These are phyloP conservation scores for Lapara coniferarum DNA, from an alignment of 2,888 invertebrate species.

Conservation along the genomic window DNA sequence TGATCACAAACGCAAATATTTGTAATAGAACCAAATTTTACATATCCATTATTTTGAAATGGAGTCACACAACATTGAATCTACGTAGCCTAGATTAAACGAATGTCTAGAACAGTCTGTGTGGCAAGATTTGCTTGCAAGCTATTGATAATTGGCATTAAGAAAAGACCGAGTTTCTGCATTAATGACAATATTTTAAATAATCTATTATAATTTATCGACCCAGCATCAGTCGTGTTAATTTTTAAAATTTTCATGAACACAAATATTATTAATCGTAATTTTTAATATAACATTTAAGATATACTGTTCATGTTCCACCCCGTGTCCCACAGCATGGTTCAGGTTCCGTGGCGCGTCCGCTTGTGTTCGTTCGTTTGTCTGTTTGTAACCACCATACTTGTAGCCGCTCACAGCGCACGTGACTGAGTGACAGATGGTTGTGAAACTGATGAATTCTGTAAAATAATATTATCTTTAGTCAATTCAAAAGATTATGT, in stretches of 20 bases:
- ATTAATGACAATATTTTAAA: not conserved
- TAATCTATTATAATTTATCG: conserved; percentile 12
- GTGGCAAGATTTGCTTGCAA: conserved; percentile 18
- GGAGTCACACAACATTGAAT: conserved; percentile 14
- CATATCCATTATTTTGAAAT: not conserved
- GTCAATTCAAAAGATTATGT: not conserved
- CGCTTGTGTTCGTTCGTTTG: conserved; percentile 12
- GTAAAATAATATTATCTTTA: conserved; percentile 33
- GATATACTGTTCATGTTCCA: not conserved
- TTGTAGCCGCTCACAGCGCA: conserved; percentile 56
- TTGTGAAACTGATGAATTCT: conserved; percentile 51
- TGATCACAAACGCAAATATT: not conserved
- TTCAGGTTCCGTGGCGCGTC: not conserved
- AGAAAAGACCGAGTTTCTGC: no score
- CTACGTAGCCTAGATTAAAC: not conserved
- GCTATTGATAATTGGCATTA: not conserved
- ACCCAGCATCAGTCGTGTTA: not conserved
- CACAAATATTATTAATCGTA: not conserved
- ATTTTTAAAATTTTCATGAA: not conserved
- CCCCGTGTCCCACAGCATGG: not conserved
- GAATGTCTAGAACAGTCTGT: conserved; percentile 12
- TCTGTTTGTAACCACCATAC: conserved; percentile 54
- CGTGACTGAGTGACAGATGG: conserved; percentile 56
- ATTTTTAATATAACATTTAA: not conserved
- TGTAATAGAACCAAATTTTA: not conserved